Base-by-base conservation (phyloP, 2,888 invertebrate species). In the Strigamia transsilvanica region DNA sequence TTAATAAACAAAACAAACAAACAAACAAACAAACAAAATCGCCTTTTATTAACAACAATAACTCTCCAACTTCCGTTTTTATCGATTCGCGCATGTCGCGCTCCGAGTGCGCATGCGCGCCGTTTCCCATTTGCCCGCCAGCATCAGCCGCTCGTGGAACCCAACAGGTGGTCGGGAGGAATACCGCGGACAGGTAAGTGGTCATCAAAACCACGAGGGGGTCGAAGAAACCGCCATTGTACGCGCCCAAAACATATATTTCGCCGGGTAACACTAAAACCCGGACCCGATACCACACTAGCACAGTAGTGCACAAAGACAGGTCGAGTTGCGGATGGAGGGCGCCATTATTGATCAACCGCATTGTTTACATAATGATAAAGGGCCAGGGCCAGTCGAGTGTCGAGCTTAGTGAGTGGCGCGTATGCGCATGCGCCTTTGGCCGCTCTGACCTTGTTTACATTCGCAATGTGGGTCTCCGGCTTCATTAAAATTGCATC, bases 151-250 rank as follows among this genome's bases (percentile, higher is more conserved):
- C 51, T 51, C 51, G 51, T 51, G 51, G 51, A 51, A 51, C 51
- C 51, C 51, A 51, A 51, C 51, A 51, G 51, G 51, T 51, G 51
- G 51, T 51, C 51, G 51, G 51, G 51, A 51, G 51, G 51, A 51
- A n/a, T 4, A 51, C 51, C 38, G 51, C 51, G 51, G 51, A 51
- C 51, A 51, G 51, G 51, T 51, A 51, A 51, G 51, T 51, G 51
- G 51, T 51, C 51, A 51, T 51, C 51, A 10, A 51, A 51, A 51
- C 3, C 51, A 10, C 51, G 6, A 3, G 6, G 51, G 15, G n/a
- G 51, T 18, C 51, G 2, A 4, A 51, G 0, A 51, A 38, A 38
- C 38, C 38, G 38, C 38, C 38, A 38, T 38, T 38, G 27, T 38
- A 38, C 4, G 0, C 38, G 27, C 1, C 27, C 27, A 3, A 27